phyloP scores from a whole-genome alignment of 2,113 vertebrate species.

The Athene noctua region DNA sequence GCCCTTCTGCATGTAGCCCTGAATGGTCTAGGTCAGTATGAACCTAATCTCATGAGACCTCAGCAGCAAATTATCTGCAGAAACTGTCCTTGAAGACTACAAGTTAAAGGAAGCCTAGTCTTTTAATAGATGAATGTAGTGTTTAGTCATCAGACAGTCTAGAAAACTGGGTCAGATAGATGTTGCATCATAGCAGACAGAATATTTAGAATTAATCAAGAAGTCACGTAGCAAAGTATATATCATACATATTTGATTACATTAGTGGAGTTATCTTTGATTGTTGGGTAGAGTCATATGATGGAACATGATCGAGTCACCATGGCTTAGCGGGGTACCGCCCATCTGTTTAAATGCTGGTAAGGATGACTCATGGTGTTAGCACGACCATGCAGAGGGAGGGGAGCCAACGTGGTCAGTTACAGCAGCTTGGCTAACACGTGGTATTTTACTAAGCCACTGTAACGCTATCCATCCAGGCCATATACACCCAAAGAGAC shows the following conservation, averaged over 20 bases:
- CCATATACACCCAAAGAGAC: accelerated
- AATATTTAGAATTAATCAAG: not conserved
- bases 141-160: not conserved
- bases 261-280: constrained; percentile 22
- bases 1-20: not conserved
- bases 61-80: not conserved
- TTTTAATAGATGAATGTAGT: not conserved
- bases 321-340: not conserved
- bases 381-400: not conserved
- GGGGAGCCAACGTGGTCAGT: not conserved
- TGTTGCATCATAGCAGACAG: not conserved
- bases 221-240: not conserved
- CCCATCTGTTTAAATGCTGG: constrained; percentile 48
- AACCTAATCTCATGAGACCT: not conserved
- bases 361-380: constrained; percentile 17
- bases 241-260: not conserved
- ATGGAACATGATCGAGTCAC: constrained; percentile 36
- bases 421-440: not conserved
- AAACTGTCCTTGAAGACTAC: not conserved
- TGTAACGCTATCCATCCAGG: accelerated
- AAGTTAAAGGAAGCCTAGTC: not conserved
- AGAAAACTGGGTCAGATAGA: not conserved
- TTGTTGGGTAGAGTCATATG: not conserved
- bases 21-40: not conserved
- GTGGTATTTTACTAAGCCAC: not conserved